Base-by-base conservation (phyloP, 1,140 invertebrate species). In the Cardiocondyla obscurior region DNA sequence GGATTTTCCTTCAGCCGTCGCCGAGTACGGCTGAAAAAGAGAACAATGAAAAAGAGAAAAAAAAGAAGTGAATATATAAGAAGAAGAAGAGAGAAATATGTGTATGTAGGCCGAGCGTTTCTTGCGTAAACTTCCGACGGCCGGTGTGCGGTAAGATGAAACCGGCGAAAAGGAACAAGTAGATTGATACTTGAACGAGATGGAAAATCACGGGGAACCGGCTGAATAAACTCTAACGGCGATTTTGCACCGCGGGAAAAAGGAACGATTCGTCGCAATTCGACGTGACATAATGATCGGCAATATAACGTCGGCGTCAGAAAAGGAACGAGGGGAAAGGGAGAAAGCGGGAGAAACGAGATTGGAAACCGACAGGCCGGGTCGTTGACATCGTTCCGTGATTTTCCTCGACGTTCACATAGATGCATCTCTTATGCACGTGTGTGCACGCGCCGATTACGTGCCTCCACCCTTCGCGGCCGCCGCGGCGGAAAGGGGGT, bases 321-420 rank as follows among this genome's bases (percentile, higher is more conserved):
- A 14, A 39, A 33, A 51, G 60, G 44, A 67, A 30, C 8, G 44
- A 49, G 44, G 44, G 65, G 85, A 81, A 46, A 81, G 44, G 64
- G 44, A 19, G 70, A 72, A 73, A 64, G 83, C 85, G 33, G 22
- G 82, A 57, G 76, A 82, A 73, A 58, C 72, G 82, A 84, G 72
- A 82, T 84, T 81, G 83, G 69, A 83, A 88, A 88, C 69, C 70
- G 42, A 57, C 83, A 67, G 81, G 81, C 57, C 69, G 46, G 92
- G 92, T 93, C 92, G 89, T 93, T 93, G 92, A 92, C 93, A 92
- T 92, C 89, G 89, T 89, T 85, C 91, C 82, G 92, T 93, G 92
- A 93, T 94, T 93, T 94, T 94, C 92, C 92, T 93, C 85, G 88
- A 89, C 65, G 81, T 84, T 90, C 88, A 90, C 86, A 89, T 81